These are phyloP conservation scores for Temnothorax ravouxi DNA, from an alignment of 2,888 invertebrate species.

Conservation along the genomic window DNA sequence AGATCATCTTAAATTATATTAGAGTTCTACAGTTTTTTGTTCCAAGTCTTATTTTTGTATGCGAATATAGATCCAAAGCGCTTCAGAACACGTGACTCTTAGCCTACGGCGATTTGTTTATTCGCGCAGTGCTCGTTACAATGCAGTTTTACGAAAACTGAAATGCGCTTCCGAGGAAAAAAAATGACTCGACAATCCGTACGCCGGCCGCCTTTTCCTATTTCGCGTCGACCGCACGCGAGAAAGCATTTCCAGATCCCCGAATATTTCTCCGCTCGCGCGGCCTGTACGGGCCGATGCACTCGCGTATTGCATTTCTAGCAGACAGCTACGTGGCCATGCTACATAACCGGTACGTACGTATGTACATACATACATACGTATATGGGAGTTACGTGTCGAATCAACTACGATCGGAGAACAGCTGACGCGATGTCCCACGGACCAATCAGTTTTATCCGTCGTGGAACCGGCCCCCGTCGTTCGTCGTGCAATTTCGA, in stretches of 20 bases:
- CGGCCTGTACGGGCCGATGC: slow-evolving; percentile 42
- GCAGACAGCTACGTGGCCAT: slow-evolving; percentile 50
- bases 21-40: background rate
- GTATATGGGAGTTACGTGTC: slow-evolving; percentile 48
- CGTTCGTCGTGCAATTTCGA: slow-evolving; percentile 75
- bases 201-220: slow-evolving; percentile 36
- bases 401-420: slow-evolving; percentile 58
- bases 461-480: slow-evolving; percentile 34
- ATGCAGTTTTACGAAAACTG: slow-evolving; percentile 15
- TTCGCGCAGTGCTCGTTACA: background rate
- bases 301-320: slow-evolving; percentile 58
- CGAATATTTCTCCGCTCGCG: slow-evolving; percentile 49
- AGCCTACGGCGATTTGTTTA: background rate
- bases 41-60: background rate
- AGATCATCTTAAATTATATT: slow-evolving; percentile 5
- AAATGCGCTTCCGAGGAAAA: slow-evolving; percentile 15
- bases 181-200: slow-evolving; percentile 30
- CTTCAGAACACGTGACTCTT: background rate
- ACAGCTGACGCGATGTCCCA: slow-evolving; percentile 77
- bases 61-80: background rate
- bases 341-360: slow-evolving; percentile 35
- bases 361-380: slow-evolving; percentile 29
- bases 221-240: slow-evolving; percentile 43
- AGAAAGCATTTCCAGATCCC: slow-evolving; percentile 55
- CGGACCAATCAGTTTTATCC: slow-evolving; percentile 78